phyloP scores from a whole-genome alignment of 2,888 invertebrate species.

The Falcaria lacertinaria region DNA sequence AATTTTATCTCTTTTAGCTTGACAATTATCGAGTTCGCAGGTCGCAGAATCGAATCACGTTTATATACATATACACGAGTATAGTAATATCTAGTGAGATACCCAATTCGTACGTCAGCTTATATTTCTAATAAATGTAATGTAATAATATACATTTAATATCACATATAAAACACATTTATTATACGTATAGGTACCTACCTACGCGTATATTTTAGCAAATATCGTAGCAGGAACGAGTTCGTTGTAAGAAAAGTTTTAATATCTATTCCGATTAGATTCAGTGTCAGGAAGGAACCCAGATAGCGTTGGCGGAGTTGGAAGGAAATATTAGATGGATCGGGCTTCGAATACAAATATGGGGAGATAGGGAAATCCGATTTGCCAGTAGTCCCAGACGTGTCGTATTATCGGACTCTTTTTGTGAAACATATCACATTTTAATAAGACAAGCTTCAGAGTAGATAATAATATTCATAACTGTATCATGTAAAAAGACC shows the following conservation, averaged over 20 bases:
- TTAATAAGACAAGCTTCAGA: slow-evolving; percentile 47
- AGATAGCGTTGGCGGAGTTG: slow-evolving; percentile 71
- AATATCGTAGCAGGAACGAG: slow-evolving; percentile 47
- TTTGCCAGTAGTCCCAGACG: slow-evolving; percentile 71
- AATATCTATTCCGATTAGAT: slow-evolving; percentile 81
- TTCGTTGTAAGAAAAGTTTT: slow-evolving; percentile 72
- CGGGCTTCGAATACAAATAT: slow-evolving; percentile 78
- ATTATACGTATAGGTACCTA: too few relatives aligned
- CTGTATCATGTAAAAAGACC: neutral
- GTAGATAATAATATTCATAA: neutral
- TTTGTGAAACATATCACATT: slow-evolving; percentile 64
- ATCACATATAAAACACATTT: too few relatives aligned
- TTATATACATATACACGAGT: too few relatives aligned
- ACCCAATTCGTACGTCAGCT: too few relatives aligned
- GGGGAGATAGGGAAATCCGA: slow-evolving; percentile 77
- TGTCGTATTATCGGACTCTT: slow-evolving; percentile 73
- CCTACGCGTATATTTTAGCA: slow-evolving; percentile 40
- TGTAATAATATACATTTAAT: too few relatives aligned
- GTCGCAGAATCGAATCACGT: too few relatives aligned
- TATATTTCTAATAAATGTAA: too few relatives aligned
- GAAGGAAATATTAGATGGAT: slow-evolving; percentile 78
- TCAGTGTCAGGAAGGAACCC: slow-evolving; percentile 77
- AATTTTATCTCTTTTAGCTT: too few relatives aligned
- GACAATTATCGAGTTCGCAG: too few relatives aligned
- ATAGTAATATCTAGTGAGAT: too few relatives aligned